Evolutionary conservation across 1,140 invertebrate genomes (phyloP).

Genomic region (Euborellia annulipes): DNA sequence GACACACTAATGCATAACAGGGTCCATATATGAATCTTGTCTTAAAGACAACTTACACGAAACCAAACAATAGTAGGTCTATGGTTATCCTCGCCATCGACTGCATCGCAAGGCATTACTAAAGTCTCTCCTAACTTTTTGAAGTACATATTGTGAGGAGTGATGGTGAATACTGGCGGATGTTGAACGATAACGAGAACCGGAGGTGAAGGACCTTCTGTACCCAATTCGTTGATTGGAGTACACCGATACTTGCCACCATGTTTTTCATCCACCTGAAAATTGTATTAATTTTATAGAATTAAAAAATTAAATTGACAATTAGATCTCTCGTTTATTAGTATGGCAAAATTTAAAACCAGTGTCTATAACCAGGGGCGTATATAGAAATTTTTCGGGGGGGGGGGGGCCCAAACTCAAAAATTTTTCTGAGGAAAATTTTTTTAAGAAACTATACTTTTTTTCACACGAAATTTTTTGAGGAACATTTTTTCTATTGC

Average conservation of each 20-base stretch:
- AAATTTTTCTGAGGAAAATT: too few species aligned
- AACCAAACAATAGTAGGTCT: conserved; percentile 70
- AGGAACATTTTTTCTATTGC: too few species aligned
- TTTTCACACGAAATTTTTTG: too few species aligned
- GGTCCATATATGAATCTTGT: too few species aligned
- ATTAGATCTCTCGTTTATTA: too few species aligned
- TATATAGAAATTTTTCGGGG: too few species aligned
- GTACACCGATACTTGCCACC: conserved; percentile 77
- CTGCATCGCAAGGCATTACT: conserved; percentile 69
- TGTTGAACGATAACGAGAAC: conserved; percentile 82
- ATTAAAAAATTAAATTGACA: too few species aligned
- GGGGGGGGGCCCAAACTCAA: too few species aligned
- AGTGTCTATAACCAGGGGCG: too few species aligned
- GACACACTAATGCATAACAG: too few species aligned
- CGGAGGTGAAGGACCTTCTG: conserved; percentile 62
- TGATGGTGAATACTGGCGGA: conserved; percentile 58
- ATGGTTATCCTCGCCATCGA: conserved; percentile 52
- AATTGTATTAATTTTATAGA: background rate
- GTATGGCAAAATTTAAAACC: too few species aligned
- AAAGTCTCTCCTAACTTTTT: conserved; percentile 61
- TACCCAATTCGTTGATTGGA: conserved; percentile 77
- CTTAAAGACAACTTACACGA: conserved; percentile 52
- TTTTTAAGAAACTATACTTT: too few species aligned
- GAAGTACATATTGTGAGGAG: conserved; percentile 65
- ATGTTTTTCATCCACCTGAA: conserved; percentile 53